Evolutionary conservation across 2,113 vertebrate species (phyloP).

Genomic region (Chiloscyllium plagiosum): DNA sequence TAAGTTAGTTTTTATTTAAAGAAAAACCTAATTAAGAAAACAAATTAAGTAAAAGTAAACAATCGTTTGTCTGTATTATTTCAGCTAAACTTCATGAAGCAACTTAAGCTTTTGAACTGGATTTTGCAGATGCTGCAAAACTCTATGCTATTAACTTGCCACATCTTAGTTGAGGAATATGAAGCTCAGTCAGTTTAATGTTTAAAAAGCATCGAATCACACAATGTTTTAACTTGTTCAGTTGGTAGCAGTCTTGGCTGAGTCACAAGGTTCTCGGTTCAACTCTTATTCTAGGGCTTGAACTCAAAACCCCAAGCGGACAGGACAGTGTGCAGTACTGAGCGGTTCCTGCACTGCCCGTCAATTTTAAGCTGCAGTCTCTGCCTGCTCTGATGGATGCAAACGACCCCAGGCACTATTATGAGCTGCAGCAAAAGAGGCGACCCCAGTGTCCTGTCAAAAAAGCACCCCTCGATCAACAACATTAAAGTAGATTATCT

Average conservation of each 20-base stretch:
- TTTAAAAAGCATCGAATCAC: not conserved
- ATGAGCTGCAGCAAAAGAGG: not conserved
- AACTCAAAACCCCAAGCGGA: not conserved
- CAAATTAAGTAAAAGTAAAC: not conserved
- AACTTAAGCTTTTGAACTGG: not conserved
- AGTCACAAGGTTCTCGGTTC: not conserved
- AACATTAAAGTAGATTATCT: not conserved
- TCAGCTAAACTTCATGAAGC: not conserved
- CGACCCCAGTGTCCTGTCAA: not conserved
- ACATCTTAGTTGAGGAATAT: not conserved
- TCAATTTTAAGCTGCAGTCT: not conserved
- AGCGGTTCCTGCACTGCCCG: not conserved
- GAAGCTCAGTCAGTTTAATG: not conserved
- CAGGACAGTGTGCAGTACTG: not conserved
- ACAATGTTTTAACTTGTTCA: not conserved
- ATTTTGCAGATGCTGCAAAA: not conserved
- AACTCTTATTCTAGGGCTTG: not conserved
- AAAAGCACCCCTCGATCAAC: not conserved
- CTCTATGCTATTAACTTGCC: not conserved
- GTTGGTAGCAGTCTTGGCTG: too few relatives aligned
- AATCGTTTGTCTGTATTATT: not conserved
- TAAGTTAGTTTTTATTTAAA: not conserved
- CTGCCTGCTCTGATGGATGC: not conserved
- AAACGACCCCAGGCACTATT: not conserved
- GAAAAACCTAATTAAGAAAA: not conserved